Conservation (phyloP, 2,888 invertebrate genomes). For the Tiliacea aurago region DNA sequence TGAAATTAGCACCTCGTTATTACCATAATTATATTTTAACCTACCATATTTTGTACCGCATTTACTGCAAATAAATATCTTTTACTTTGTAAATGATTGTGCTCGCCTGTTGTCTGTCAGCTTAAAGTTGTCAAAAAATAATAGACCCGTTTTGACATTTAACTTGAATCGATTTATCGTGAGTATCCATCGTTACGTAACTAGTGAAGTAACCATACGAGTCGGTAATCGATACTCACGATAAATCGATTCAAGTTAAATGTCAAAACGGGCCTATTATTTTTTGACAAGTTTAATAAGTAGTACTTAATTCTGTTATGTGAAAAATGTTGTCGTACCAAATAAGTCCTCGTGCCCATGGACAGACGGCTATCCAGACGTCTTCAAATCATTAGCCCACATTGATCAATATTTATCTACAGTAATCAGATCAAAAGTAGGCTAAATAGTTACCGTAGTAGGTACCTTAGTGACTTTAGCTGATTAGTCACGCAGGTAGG, state of each 20-base stretch:
- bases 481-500: neutral
- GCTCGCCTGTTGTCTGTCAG: neutral
- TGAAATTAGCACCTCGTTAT: neutral
- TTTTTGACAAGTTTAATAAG: too few species aligned
- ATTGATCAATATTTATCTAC: conserved; percentile 11
- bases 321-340: too few species aligned
- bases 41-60: neutral
- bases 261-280: too few species aligned
- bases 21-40: too few species aligned
- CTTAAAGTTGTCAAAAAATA: too few species aligned
- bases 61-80: neutral
- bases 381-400: conserved; percentile 31
- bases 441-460: conserved; percentile 3
- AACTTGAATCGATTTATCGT: too few species aligned
- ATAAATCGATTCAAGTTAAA: too few species aligned
- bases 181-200: too few species aligned
- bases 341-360: neutral
- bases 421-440: conserved; percentile 24
- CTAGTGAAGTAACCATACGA: too few species aligned
- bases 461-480: neutral
- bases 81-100: neutral
- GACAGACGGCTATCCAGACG: neutral
- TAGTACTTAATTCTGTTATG: neutral
- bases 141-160: too few species aligned
- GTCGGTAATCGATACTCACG: too few species aligned